Conservation (phyloP, 2,888 invertebrate genomes). For the Lepas anatifera region DNA sequence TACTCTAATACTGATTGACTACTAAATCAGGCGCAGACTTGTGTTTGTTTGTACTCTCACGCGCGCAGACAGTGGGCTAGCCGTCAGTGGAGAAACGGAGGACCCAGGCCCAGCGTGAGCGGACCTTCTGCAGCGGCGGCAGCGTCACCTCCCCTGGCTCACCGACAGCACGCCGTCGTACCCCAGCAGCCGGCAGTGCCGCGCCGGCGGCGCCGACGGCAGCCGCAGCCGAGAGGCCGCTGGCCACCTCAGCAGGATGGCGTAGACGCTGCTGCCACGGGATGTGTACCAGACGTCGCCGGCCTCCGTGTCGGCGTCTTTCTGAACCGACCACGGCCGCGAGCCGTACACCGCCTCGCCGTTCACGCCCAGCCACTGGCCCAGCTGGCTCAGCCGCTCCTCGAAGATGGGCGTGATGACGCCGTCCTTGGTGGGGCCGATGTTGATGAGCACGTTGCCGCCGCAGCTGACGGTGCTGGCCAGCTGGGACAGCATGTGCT, state of each 20-base stretch:
- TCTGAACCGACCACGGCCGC: conserved; percentile 44
- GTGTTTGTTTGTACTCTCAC: too few species aligned
- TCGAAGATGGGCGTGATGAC: conserved; percentile 72
- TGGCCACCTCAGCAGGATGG: conserved; percentile 23
- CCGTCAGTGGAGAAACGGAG: too few species aligned
- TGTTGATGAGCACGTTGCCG: conserved; percentile 70
- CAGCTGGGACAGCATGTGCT: conserved; percentile 53
- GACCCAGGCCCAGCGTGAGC: conserved; percentile 19
- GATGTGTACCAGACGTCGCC: conserved; percentile 31
- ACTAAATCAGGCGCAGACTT: too few species aligned
- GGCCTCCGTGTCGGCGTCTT: conserved; percentile 50
- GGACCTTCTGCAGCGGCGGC: conserved; percentile 17
- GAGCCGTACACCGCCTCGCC: conserved; percentile 51
- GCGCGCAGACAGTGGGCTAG: too few species aligned
- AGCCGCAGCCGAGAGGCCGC: conserved; percentile 15
- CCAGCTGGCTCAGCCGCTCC: conserved; percentile 63
- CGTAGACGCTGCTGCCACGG: conserved; percentile 20
- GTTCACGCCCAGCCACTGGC: conserved; percentile 63
- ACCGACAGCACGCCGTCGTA: conserved; percentile 8
- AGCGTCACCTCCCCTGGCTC: conserved; percentile 15
- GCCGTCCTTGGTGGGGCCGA: conserved; percentile 81
- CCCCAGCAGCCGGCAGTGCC: conserved; percentile 18
- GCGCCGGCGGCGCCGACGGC: conserved; percentile 14
- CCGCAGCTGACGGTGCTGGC: conserved; percentile 70
- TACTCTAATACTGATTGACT: too few species aligned